Evolutionary conservation across 2,113 vertebrate species (phyloP), one percentile per base, ranked within the genome.

Genomic region (Numenius arquata): DNA sequence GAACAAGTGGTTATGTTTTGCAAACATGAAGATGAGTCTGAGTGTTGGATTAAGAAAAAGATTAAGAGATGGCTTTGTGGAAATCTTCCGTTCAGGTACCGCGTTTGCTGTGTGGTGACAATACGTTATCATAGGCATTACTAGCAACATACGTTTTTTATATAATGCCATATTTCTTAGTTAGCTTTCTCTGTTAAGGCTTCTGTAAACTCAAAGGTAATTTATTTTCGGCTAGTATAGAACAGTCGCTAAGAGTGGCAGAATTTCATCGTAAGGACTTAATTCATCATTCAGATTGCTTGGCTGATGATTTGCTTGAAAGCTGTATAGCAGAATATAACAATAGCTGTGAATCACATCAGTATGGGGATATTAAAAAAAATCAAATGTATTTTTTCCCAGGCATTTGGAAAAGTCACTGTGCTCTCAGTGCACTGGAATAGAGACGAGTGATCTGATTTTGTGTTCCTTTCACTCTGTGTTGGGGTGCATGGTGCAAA

Each of bases 21-120:
- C 95, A 96, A 96, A 96, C 83, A 85, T 76, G 89, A 93, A 96
- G 95, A 95, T 83, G 77, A 90, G 45, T 45, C 93, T 96, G 81
- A 93, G 40, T 78, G 59, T 75, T 95, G 97, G 97, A 96, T 98
- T 96, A 97, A 93, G 94, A 83, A 92, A 93, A 86, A 94, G 89
- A 97, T 96, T 96, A 96, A 96, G 83, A 88, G 71, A 17, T 79
- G 74, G 68, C 85, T 96, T 96, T 94, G 72, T 81, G 95, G 72
- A 93, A 61, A 76, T 94, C 71, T 93, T 95, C 96, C 6, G n/a
- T 66, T 88, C 94, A 96, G 96, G 96, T 95, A 97, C 75, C 0
- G 48, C 22, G 2, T 82, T 96, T 97, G 15, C 62, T 82, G 2
- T 43, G 22, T 83, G 81, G 32, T 71, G 50, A 58, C 6, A 11